Conservation (phyloP, 2,113 vertebrate genomes). For the Saguinus midas region DNA sequence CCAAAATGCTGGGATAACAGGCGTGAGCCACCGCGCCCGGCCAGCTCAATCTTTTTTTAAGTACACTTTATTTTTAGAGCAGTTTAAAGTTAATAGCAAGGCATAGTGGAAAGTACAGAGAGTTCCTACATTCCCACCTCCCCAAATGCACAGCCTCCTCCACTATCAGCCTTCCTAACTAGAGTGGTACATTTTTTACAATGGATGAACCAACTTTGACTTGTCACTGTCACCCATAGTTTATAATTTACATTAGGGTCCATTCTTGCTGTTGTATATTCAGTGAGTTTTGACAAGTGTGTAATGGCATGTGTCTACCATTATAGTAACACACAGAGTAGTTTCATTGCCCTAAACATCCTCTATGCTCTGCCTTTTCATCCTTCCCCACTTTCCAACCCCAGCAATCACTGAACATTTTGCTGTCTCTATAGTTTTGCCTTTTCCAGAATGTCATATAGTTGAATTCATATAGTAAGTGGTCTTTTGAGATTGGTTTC, state of each 20-base stretch:
- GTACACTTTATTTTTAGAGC: neutral
- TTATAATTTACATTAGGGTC: neutral
- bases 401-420: neutral
- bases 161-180: neutral
- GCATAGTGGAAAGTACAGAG: neutral
- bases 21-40: too few relatives aligned
- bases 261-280: neutral
- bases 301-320: neutral
- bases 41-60: neutral
- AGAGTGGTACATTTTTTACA: neutral
- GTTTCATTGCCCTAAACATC: neutral
- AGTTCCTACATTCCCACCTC: neutral
- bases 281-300: neutral
- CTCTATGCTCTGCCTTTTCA: neutral
- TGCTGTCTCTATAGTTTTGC: neutral
- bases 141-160: neutral
- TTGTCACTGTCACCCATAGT: too few relatives aligned
- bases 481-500: neutral
- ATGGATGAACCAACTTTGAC: neutral
- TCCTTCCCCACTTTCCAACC: fast-evolving
- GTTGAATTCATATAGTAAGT: neutral
- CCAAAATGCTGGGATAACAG: too few relatives aligned
- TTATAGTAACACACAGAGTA: neutral
- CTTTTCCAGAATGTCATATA: neutral
- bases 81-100: neutral